Evolutionary conservation across 2,797 vertebrate genomes (phyloP), one percentile per base, ranked within the genome.

Genomic region (Oryzias sinensis): DNA sequence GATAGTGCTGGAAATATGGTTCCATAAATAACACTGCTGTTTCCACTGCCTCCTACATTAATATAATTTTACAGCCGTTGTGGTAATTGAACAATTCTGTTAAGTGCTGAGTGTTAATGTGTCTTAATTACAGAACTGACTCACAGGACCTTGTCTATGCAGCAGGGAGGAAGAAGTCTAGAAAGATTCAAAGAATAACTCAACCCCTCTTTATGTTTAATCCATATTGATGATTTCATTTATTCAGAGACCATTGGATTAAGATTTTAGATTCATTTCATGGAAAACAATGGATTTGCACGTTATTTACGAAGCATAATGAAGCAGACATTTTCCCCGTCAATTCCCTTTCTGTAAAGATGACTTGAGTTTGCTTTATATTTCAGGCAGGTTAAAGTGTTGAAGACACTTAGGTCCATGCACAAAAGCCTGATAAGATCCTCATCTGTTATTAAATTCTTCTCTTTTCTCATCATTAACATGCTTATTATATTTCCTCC

Each of bases 401-500:
- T 65, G 70, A 72, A 56, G 17, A 77, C 64, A 85, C 76, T 76
- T 45, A 72, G 60, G 51, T 40, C 65, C 76, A 22, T 22, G 20
- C 20, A 60, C 62, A 55, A 72, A 79, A 72, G 66, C 70, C 74
- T 58, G 79, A 87, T 84, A 79, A 84, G 77, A 79, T 78, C 68
- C 74, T 84, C 76, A 86, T 85, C 85, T 75, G 80, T 84, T 84
- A 85, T 86, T 86, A 82, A 79, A 76, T 77, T 68, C 72, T 65
- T 68, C 72, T 77, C 76, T 42, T 59, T 64, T 74, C 65, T 76
- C 79, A 60, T 81, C 51, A 14, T 85, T 81, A 82, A 84, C 81
- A 61, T 72, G 65, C 70, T 74, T 69, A 82, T 83, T 81, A 70
- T 56, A 70, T 72, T 56, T 46, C 22, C 22, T 29, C 29, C 2